These are phyloP conservation scores for Mionectes macconnelli DNA, from an alignment of 2,113 vertebrate genomes.

Conservation along the genomic window DNA sequence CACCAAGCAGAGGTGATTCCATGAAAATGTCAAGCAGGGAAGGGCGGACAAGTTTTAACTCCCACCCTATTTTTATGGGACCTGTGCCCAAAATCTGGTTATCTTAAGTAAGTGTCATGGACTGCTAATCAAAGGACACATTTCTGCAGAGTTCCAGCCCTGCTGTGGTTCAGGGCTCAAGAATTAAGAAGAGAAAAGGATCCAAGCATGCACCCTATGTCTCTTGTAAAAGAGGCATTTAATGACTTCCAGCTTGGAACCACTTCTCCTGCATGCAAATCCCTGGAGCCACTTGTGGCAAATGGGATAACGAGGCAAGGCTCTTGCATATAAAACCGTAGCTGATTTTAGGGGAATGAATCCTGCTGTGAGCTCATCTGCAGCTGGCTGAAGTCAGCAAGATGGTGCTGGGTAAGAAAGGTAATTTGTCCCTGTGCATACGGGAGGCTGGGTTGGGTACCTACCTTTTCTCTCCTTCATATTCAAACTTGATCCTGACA, in stretches of 20 bases:
- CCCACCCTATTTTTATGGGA: slow-evolving; percentile 60
- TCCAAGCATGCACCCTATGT: neutral
- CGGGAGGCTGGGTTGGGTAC: neutral
- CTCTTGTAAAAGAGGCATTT: neutral
- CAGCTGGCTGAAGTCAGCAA: neutral
- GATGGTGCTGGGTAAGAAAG: neutral
- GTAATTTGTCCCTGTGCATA: neutral
- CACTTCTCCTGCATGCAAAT: neutral
- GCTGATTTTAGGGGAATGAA: neutral
- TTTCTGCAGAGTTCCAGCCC: neutral
- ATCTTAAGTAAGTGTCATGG: slow-evolving; percentile 55
- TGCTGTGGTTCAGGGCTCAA: neutral
- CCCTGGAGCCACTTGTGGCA: neutral
- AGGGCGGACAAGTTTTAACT: slow-evolving; percentile 47
- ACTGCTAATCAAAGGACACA: slow-evolving; percentile 35
- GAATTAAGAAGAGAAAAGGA: neutral
- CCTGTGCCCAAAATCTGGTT: slow-evolving; percentile 60
- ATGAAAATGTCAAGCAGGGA: slow-evolving; percentile 51
- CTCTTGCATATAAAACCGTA: neutral
- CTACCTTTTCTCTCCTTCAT: slow-evolving; percentile 92
- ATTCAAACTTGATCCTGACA: slow-evolving; percentile 92
- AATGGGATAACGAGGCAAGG: neutral
- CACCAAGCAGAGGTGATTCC: slow-evolving; percentile 30
- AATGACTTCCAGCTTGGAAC: slow-evolving; percentile 11
- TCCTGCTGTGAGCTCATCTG: slow-evolving; percentile 20